phyloP scores from a whole-genome alignment of 2,113 vertebrate genomes.

The Urocolius indicus region DNA sequence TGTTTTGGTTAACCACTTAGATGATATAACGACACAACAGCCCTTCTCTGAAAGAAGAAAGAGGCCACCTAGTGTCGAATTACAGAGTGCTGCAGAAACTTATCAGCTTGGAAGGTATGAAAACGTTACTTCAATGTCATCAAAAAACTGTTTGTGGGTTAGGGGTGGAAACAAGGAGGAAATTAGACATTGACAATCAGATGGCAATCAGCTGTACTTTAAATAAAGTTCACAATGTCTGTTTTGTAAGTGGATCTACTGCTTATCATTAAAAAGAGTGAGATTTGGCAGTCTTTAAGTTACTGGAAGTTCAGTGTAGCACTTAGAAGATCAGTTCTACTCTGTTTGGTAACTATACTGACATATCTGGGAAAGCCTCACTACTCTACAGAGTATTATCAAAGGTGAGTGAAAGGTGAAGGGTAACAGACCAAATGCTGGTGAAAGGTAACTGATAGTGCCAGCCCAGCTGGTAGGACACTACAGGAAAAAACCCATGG shows the following conservation, averaged over 20 bases:
- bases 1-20: neutral
- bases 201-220: neutral
- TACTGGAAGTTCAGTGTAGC: neutral
- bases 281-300: neutral
- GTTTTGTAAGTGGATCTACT: neutral
- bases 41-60: neutral
- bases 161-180: too few relatives aligned
- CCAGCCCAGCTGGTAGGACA: neutral
- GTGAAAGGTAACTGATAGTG: neutral
- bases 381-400: neutral
- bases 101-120: neutral
- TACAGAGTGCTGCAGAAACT: neutral
- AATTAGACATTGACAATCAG: neutral
- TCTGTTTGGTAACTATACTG: neutral
- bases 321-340: neutral
- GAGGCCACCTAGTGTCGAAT: constrained; percentile 15
- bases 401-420: neutral
- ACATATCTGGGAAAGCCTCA: neutral
- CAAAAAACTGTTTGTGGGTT: neutral
- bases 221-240: neutral
- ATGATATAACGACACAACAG: neutral
- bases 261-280: neutral
- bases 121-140: neutral
- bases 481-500: neutral
- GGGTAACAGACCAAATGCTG: neutral